Conservation (phyloP, 2,797 vertebrate species). For the Sebastes cheni region DNA sequence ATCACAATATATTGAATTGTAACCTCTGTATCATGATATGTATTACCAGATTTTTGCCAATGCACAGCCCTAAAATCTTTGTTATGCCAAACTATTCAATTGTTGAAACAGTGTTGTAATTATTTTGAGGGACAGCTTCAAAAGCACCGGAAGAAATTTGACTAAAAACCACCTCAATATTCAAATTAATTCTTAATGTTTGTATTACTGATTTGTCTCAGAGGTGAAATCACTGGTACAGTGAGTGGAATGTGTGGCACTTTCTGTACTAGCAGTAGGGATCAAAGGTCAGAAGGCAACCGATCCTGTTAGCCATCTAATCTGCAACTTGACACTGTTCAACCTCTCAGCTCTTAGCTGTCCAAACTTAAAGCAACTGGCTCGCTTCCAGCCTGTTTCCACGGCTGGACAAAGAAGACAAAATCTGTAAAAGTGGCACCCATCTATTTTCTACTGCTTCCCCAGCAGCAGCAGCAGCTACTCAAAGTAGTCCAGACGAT, state of each 20-base stretch:
- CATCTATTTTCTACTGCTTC: background rate
- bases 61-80: too few relatives aligned
- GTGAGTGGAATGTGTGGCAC: background rate
- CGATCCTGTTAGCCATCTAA: background rate
- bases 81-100: too few relatives aligned
- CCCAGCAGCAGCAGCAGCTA: background rate
- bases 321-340: constrained; percentile 26
- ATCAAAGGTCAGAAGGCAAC: constrained; percentile 7
- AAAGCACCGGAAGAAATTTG: too few relatives aligned
- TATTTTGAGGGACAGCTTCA: too few relatives aligned
- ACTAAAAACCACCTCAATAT: fast-evolving
- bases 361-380: constrained; percentile 34
- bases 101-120: too few relatives aligned
- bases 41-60: too few relatives aligned
- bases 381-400: background rate
- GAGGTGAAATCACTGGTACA: background rate
- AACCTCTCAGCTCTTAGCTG: background rate
- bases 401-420: background rate
- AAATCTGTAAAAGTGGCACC: too few relatives aligned
- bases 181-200: background rate
- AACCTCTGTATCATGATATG: too few relatives aligned
- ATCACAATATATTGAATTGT: too few relatives aligned
- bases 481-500: too few relatives aligned
- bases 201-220: background rate
- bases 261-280: background rate